Conservation (phyloP, 2,797 vertebrate species). For the Ambastaia sidthimunki region DNA sequence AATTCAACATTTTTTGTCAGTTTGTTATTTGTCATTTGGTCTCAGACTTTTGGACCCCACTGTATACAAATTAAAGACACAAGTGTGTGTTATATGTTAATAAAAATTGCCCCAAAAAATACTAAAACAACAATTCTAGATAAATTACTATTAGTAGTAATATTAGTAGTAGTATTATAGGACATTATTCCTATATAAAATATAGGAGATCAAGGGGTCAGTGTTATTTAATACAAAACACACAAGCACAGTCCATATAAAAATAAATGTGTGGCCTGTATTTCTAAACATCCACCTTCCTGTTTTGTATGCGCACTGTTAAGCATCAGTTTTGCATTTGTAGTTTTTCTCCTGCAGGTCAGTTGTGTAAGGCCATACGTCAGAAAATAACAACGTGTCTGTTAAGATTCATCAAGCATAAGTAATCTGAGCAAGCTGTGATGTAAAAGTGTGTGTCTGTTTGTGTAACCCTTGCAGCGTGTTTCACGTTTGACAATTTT, state of each 20-base stretch:
- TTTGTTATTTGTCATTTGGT: no score
- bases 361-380: constrained; percentile 55
- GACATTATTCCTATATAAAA: neutral
- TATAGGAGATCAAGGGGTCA: neutral
- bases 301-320: constrained; percentile 48
- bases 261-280: constrained; percentile 63
- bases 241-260: constrained; percentile 47
- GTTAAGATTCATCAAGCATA: constrained; percentile 64
- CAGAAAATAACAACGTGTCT: constrained; percentile 57
- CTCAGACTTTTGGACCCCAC: no score
- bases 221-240: neutral
- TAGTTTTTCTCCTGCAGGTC: constrained; percentile 54
- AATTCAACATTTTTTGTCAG: no score
- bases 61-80: no score
- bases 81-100: no score
- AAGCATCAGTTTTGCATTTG: constrained; percentile 51
- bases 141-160: no score
- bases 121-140: neutral
- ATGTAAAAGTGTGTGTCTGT: constrained; percentile 22
- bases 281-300: constrained; percentile 53
- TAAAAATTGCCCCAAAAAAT: neutral
- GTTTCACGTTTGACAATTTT: neutral
- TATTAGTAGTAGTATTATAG: no score
- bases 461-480: neutral
- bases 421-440: constrained; percentile 59